These are phyloP conservation scores for Callipepla squamata DNA, from an alignment of 2,113 vertebrate species.

Conservation along the genomic window DNA sequence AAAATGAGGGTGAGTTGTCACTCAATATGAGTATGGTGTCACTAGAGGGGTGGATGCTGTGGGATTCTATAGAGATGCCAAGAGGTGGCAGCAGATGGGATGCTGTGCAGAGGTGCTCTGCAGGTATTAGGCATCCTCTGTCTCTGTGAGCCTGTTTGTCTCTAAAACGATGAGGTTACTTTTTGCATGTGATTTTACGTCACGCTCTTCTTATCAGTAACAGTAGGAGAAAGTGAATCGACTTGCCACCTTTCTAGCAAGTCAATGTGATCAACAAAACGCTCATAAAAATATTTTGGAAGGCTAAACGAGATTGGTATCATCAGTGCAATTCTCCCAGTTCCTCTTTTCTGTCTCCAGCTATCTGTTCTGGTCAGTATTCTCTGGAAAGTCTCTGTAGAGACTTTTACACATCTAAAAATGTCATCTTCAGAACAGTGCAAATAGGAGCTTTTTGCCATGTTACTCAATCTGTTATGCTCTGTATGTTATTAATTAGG, in stretches of 20 bases:
- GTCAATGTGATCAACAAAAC: neutral
- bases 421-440: neutral
- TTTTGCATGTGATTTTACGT: neutral
- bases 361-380: accelerated
- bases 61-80: neutral
- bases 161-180: neutral
- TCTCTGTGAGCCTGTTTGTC: neutral
- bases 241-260: neutral
- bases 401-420: neutral
- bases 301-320: neutral
- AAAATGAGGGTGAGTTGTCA: neutral
- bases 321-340: neutral
- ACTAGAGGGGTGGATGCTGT: neutral
- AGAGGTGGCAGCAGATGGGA: neutral
- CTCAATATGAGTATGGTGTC: accelerated
- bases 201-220: neutral
- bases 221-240: neutral
- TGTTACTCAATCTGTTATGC: neutral
- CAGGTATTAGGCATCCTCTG: neutral
- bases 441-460: accelerated
- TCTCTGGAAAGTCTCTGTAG: neutral
- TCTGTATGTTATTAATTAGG: neutral
- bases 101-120: neutral
- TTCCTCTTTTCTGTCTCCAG: neutral
- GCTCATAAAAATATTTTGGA: neutral